Base-by-base conservation (phyloP, 1,140 invertebrate species). In the Limonius californicus region DNA sequence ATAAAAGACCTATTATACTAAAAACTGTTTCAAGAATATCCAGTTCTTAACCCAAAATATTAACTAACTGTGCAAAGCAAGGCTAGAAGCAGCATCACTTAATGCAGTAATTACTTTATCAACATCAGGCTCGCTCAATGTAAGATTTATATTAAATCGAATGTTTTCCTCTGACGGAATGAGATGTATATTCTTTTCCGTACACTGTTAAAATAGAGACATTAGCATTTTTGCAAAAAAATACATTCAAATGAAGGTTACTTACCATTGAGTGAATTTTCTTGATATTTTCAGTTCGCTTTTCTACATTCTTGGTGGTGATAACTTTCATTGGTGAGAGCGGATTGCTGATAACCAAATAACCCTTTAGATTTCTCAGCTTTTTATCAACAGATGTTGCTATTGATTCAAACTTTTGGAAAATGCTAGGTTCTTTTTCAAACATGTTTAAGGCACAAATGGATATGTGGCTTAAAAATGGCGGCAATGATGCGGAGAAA, bases 401-500 rank as follows among this genome's bases (percentile, higher is more conserved):
- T n/a, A 59, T 27, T 2, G 80, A 66, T 54, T 82, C 80, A 0
- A 91, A 73, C 27, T 82, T 78, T 1, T 66, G 35, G 60, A 91
- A 83, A 39, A 89, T 80, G 60, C 81, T 63, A 0, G 87, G 86
- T 55, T 88, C 80, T 18, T 84, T 75, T 71, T 94, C 85, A 64
- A 96, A 84, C 0, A 90, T 82, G 54, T 89, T 83, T 3, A 97
- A 72, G 0, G 92, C 87, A 12, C 82, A 83, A 55, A 90, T 91
- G 11, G 94, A 94, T 1, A 91, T 91, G 30, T 90, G 84, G 16
- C 94, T 89, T 64, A 98, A 76, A 74, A 98, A 84, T 1, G 97
- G 97, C 3, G 97, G 95, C 39, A 95, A 77, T 0, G 97, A 98
- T 9, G 97, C 97, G 7, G 96, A 99, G 77, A 99, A 99, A 76